Evolutionary conservation across 2,113 vertebrate genomes (phyloP).

Genomic region (Neotragus pygmaeus): DNA sequence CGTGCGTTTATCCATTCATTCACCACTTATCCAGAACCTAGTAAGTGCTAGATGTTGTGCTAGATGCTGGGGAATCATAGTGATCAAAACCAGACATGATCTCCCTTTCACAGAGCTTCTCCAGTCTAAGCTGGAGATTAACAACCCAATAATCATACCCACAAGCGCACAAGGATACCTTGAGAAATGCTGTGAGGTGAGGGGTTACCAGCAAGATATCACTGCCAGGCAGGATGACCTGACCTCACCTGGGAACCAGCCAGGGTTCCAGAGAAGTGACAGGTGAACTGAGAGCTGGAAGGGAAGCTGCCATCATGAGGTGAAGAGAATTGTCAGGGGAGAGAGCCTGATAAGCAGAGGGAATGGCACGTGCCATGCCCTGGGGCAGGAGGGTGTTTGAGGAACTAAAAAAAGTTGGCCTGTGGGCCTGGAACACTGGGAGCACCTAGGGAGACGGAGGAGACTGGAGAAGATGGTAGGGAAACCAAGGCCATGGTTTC

Average conservation of each 20-base stretch:
- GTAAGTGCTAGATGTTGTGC: neutral
- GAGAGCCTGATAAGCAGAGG: neutral
- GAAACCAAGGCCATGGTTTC: neutral
- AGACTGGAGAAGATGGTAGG: neutral
- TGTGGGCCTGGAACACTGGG: neutral
- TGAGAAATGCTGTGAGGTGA: neutral
- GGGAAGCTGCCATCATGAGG: neutral
- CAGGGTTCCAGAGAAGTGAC: neutral
- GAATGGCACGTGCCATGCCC: too few relatives aligned
- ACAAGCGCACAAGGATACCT: accelerated
- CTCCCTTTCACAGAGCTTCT: neutral
- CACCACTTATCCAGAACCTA: neutral
- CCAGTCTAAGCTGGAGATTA: neutral
- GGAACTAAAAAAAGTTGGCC: neutral
- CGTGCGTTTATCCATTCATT: neutral
- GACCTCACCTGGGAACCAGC: neutral
- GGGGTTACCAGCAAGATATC: neutral
- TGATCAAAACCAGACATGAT: neutral
- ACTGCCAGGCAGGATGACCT: neutral
- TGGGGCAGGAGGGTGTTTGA: neutral
- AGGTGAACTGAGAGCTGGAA: neutral
- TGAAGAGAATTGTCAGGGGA: neutral
- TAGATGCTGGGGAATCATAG: neutral
- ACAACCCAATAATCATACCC: neutral
- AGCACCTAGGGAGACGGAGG: neutral